Base-by-base conservation (phyloP, 2,888 invertebrate species). In the Panzeria rudis region DNA sequence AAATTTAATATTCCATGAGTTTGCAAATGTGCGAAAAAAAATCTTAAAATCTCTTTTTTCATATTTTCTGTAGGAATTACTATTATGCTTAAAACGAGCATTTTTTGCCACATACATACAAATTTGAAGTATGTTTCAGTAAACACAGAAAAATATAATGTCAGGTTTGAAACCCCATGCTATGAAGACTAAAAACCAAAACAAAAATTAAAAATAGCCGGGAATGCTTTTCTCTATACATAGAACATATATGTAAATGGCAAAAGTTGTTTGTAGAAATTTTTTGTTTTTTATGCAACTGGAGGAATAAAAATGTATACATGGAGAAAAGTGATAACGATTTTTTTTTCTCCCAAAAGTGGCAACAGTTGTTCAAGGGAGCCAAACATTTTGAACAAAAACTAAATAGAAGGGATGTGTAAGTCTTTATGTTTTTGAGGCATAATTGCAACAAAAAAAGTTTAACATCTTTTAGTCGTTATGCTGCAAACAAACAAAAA, bases 1-100 rank as follows among this genome's bases (percentile, higher is more conserved):
- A 54, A 61, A 68, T 77, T 59, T 44, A 68, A 78, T 78, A 83
- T 78, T 83, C 72, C 59, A 71, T 72, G 83, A 72, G 77, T 66
- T 83, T 29, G 59, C 68, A 72, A 72, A 54, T 83, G 66, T 72
- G 83, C 8, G 83, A 71, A 77, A 61, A 56, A 75, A 69, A 52
- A 13, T 20, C 0, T 47, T 7, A 23, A 50, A 41, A 29, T n/a
- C 29, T 5, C 29, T 29, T 29, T 29, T 29, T 29, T 29, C 3
- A 4, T 29, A 4, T 29, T 29, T 29, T 29, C 5, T 5, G 11
- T 2, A 44, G n/a, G 8, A 47, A 66, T 29, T 9, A 38, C 11
- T 38, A 44, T 54, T 54, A 35, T 72, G 56, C 20, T 3, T 11
- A 20, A 41, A 66, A 38, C 4, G 15, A 72, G 38, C 8, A 50